Evolutionary conservation across 1,140 invertebrate species (phyloP).

Genomic region (Plutomurus gul): DNA sequence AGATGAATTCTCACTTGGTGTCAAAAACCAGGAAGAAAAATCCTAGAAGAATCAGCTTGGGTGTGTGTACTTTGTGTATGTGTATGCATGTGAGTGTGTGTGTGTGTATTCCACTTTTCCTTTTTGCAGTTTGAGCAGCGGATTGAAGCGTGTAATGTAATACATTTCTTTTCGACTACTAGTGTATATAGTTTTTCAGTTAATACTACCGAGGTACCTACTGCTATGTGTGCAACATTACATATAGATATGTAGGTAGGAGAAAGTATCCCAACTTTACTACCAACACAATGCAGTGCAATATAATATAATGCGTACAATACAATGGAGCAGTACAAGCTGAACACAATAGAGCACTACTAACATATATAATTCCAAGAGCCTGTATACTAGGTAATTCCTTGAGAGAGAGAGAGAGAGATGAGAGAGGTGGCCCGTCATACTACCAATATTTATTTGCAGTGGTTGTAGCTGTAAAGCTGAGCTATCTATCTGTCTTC

Average conservation of each 20-base stretch:
- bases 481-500: no score
- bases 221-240: no score
- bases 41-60: background rate
- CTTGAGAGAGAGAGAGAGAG: no score
- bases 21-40: slow-evolving; percentile 7
- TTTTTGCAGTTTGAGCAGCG: background rate
- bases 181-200: no score
- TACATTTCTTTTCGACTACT: slow-evolving; percentile 2
- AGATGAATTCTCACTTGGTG: slow-evolving; percentile 20
- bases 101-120: background rate
- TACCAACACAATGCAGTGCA: background rate
- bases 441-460: no score
- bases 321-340: background rate
- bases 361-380: background rate
- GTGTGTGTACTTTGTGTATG: background rate
- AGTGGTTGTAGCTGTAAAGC: no score
- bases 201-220: no score
- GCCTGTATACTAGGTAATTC: no score
- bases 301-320: background rate
- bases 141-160: slow-evolving; percentile 17
- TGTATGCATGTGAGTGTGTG: background rate
- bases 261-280: background rate
- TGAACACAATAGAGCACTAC: background rate
- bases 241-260: no score
- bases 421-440: no score